Percentiles rank a stretch among this genome's conserved stretches.
Conservation (phyloP, 2,888 invertebrate genomes). For the Mamestra brassicae region DNA sequence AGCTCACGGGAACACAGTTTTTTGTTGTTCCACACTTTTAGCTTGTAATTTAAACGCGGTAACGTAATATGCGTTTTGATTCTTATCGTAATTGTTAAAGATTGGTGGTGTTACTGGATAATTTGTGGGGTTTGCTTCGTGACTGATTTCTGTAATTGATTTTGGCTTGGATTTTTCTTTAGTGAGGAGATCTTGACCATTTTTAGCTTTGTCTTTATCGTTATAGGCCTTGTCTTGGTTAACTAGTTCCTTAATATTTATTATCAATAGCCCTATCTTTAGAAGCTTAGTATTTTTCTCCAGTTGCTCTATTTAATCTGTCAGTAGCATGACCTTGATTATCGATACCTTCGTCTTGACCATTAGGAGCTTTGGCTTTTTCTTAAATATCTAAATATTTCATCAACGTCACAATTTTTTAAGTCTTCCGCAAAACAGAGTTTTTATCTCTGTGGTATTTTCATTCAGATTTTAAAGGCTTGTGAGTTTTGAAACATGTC, state of each 20-base stretch:
- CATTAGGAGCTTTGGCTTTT: background rate
- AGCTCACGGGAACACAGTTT: conserved; percentile 84
- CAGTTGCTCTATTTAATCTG: background rate
- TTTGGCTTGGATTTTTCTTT: background rate
- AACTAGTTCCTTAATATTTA: background rate
- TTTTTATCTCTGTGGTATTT: conserved; percentile 10
- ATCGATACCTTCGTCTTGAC: background rate
- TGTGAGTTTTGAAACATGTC: conserved; percentile 29
- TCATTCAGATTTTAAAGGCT: conserved; percentile 5
- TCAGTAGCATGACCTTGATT: background rate
- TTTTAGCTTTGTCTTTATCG: background rate
- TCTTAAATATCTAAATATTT: background rate
- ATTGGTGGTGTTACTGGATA: conserved; percentile 62
- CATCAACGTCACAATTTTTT: background rate
- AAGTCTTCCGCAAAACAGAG: background rate
- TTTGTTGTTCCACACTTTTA: conserved; percentile 80
- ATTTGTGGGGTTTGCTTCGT: conserved; percentile 39
- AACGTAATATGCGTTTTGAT: conserved; percentile 79
- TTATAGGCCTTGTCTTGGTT: background rate
- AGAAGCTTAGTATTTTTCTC: background rate
- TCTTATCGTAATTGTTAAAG: conserved; percentile 81
- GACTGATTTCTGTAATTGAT: conserved; percentile 27
- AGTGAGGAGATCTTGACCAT: background rate
- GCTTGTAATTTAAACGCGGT: conserved; percentile 75
- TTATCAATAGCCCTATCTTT: background rate